Percentiles rank a stretch among this genome's conserved stretches.
phyloP scores from a whole-genome alignment of 2,888 invertebrate species.

The Monopis laevigella region DNA sequence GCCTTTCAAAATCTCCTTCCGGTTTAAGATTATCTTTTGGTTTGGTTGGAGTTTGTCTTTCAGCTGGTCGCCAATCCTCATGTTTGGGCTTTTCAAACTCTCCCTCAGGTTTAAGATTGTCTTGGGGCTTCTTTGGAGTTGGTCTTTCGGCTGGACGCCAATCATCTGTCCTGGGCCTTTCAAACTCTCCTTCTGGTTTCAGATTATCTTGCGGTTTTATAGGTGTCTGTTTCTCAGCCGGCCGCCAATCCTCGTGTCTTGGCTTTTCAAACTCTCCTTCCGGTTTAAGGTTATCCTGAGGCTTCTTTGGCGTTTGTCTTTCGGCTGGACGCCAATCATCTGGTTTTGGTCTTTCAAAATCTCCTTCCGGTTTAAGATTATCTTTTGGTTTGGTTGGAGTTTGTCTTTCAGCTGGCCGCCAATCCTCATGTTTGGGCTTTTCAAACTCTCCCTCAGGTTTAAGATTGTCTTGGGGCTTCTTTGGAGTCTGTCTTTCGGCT shows the following conservation, averaged over 20 bases:
- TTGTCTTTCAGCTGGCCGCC: constrained; percentile 37
- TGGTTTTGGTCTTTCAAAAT: constrained; percentile 52
- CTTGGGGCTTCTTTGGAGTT: constrained; percentile 41
- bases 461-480: constrained; percentile 38
- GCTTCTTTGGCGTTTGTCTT: constrained; percentile 38
- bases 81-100: constrained; percentile 40
- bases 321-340: constrained; percentile 46
- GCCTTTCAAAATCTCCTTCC: constrained; percentile 38
- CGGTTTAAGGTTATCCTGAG: constrained; percentile 60
- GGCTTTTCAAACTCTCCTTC: constrained; percentile 66
- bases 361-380: constrained; percentile 64
- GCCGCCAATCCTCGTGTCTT: constrained; percentile 40
- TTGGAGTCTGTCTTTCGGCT: constrained; percentile 32
- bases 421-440: constrained; percentile 35
- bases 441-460: constrained; percentile 58
- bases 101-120: constrained; percentile 47
- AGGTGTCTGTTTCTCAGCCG: constrained; percentile 38
- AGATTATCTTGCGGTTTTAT: constrained; percentile 45
- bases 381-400: constrained; percentile 53
- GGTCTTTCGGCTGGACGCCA: constrained; percentile 47
- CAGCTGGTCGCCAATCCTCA: constrained; percentile 26
- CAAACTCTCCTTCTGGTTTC: constrained; percentile 68
- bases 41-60: constrained; percentile 27
- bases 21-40: constrained; percentile 33
- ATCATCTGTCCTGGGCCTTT: constrained; percentile 35